Base-by-base conservation (phyloP, 1,140 invertebrate genomes). In the Xylocopa sonorina region DNA sequence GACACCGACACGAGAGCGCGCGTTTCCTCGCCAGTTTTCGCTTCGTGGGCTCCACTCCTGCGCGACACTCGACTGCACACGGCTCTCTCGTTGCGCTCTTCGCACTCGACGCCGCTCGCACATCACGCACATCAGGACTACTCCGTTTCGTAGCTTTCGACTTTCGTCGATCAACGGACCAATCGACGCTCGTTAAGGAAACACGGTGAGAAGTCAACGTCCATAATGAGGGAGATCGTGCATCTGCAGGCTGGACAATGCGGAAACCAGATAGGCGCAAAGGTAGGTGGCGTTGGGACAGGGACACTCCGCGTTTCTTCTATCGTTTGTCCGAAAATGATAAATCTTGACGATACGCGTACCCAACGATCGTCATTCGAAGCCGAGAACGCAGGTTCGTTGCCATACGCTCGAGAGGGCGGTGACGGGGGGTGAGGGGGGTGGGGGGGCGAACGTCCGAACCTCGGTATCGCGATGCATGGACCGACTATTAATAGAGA, bases 231-330 rank as follows among this genome's bases (percentile, higher is more conserved):
- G 89, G 96, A 96, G 94, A 96, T 96, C 88, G 95, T 96, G 82
- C 96, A 96, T 90, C 93, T 96, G 78, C 96, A 96, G 91, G 95
- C 95, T 78, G 96, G 96, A 78, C 96, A 96, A 91, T 96, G 96
- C 89, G 96, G 96, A 67, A 96, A 96, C 90, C 96, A 96, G 90
- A 96, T 96, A 86, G 95, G 95, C 87, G 94, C 95, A 7, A 96
- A 96, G 94, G 95, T 96, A 92, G 91, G 85, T 50, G 10, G 4
- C 3, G n/a, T n/a, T n/a, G n/a, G n/a, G n/a, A n/a, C n/a, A n/a
- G n/a, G n/a, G n/a, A n/a, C n/a, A n/a, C n/a, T n/a, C n/a, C n/a
- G n/a, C n/a, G n/a, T n/a, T n/a, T n/a, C n/a, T n/a, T n/a, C n/a
- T n/a, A n/a, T n/a, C n/a, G n/a, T n/a, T n/a, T n/a, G n/a, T n/a